These are phyloP conservation scores for Coreius guichenoti DNA, from an alignment of 2,797 vertebrate genomes.

Conservation along the genomic window DNA sequence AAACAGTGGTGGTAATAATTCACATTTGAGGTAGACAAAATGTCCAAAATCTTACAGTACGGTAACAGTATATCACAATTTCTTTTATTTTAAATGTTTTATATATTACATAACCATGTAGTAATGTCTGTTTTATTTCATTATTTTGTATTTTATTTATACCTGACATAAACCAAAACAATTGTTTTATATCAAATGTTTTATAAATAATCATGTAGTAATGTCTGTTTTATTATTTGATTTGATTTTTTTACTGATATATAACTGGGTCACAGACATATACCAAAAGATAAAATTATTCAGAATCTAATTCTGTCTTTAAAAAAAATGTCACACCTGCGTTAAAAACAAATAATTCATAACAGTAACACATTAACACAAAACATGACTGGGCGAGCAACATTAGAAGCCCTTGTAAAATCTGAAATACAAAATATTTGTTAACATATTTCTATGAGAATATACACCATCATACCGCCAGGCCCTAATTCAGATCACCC, in stretches of 20 bases:
- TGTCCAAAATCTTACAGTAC: neutral
- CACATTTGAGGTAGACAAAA: neutral
- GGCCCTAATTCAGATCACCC: conserved; percentile 13
- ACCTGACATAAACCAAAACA: neutral
- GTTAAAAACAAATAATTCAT: neutral
- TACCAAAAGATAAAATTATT: neutral
- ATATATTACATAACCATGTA: neutral
- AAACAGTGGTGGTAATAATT: conserved; percentile 20
- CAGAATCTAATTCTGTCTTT: too few relatives aligned
- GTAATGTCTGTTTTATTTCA: neutral
- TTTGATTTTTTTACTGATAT: neutral
- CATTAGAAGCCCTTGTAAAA: neutral
- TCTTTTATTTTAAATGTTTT: neutral
- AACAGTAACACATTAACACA: neutral
- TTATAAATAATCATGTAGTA: neutral
- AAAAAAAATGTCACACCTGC: too few relatives aligned
- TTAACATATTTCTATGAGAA: neutral
- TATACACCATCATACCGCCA: neutral
- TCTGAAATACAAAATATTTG: neutral
- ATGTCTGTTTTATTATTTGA: neutral
- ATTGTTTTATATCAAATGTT: too few relatives aligned
- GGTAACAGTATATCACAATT: neutral
- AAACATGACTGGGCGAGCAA: neutral
- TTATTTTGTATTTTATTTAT: neutral
- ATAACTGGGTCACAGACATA: neutral